A percentile compares a stretch with the other conserved stretches of the same genome.
phyloP scores from a whole-genome alignment of 2,888 invertebrate species.

The Drosophila heteroneura region DNA sequence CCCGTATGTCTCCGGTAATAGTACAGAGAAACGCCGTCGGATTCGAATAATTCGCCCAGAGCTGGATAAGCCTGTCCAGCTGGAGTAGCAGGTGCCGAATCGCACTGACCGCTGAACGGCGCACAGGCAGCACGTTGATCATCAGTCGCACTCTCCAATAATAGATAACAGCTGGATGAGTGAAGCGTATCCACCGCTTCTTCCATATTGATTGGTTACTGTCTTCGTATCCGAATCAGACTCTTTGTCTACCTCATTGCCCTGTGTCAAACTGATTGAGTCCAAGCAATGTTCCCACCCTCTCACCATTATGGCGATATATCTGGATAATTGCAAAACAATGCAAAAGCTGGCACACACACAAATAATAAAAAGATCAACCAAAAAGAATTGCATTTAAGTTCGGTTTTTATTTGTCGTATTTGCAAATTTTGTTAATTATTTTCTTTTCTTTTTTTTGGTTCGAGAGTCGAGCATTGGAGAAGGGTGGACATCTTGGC shows the following conservation, averaged over 20 bases:
- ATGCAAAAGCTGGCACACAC: not conserved
- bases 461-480: not conserved
- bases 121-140: slow-evolving; percentile 66
- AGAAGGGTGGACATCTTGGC: not conserved
- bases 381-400: not conserved
- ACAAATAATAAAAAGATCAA: not conserved
- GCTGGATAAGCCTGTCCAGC: slow-evolving; percentile 60
- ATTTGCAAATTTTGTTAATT: not conserved
- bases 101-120: too few species aligned
- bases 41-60: slow-evolving; percentile 83
- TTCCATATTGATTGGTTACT: not conserved
- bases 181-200: slow-evolving; percentile 60
- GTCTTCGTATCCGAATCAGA: too few species aligned
- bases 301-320: slow-evolving; percentile 13
- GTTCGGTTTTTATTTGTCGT: slow-evolving; percentile 8
- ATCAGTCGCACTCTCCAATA: slow-evolving; percentile 78
- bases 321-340: not conserved
- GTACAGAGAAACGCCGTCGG: slow-evolving; percentile 81
- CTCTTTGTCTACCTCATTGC: not conserved
- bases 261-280: not conserved
- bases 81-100: slow-evolving; percentile 6
- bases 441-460: not conserved
- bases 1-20: slow-evolving; percentile 79
- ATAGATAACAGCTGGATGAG: slow-evolving; percentile 74
- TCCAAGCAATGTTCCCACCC: slow-evolving; percentile 4